These are phyloP conservation scores for Rhabditoides inermis DNA, from an alignment of 2,888 invertebrate genomes.

Conservation along the genomic window DNA sequence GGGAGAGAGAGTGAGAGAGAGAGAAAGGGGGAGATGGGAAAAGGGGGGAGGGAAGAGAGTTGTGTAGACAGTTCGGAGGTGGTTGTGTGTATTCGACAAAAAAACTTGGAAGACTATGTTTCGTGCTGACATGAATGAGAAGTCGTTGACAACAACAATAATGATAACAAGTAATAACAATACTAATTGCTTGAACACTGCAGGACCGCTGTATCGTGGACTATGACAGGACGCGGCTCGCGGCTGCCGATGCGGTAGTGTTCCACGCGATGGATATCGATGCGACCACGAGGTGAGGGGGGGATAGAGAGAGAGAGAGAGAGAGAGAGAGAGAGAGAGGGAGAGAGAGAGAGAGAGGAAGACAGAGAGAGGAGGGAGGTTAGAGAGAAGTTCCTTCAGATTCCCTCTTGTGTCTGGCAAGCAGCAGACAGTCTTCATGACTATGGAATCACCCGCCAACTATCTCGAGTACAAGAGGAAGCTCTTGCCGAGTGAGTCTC, in stretches of 20 bases:
- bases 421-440: conserved; percentile 24
- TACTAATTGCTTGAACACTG: no score
- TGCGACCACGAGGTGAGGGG: background rate
- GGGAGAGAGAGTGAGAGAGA: background rate
- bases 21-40: no score
- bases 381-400: background rate
- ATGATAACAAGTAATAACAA: no score
- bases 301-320: background rate
- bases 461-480: background rate
- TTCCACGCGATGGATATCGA: conserved; percentile 56
- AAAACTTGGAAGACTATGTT: no score
- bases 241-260: conserved; percentile 63
- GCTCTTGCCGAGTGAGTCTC: no score
- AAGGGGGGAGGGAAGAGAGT: background rate
- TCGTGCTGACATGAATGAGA: no score
- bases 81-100: background rate
- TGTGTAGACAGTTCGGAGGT: background rate
- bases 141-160: no score
- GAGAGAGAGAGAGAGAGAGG: background rate
- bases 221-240: conserved; percentile 57
- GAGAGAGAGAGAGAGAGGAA: background rate
- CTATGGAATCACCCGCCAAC: conserved; percentile 14
- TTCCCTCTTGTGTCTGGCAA: background rate
- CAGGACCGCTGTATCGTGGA: conserved; percentile 62
- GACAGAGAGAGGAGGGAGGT: no score